Base-by-base conservation (phyloP, 2,113 vertebrate genomes). In the Euleptes europaea region DNA sequence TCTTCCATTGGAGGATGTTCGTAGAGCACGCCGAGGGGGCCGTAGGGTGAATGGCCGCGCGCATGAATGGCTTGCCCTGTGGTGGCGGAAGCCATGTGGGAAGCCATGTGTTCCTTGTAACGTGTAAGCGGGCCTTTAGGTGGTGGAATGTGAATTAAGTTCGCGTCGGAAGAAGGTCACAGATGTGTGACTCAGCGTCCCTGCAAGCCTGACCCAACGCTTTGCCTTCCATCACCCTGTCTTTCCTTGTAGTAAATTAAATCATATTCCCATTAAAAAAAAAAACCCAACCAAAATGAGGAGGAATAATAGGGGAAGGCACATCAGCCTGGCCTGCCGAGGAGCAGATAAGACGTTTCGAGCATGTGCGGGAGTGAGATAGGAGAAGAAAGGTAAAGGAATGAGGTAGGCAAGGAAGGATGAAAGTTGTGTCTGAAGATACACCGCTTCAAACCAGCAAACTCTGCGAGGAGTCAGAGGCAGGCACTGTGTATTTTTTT, bases 321-420 rank as follows among this genome's bases (percentile, higher is more conserved):
- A 49, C 21, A 78, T 79, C 76, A 85, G 60, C n/a, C 82, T 75
- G 76, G 80, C 82, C 60, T 76, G 82, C 60, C 31, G 3, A 65
- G 35, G 83, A 86, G 86, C 35, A 88, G 42, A 83, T 82, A 80
- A 85, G 74, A 31, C 67, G 67, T 69, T 86, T 67, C 74, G 78
- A 72, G 33, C 23, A 49, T 38, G 0, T 85, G 72, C 49, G 74
- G 73, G 87, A 47, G 28, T 19, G 72, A 90, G 83, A 87, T 15
- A 86, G 2, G 42, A 82, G 85, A 90, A 85, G 77, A 69, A 80
- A 85, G 89, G 65, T 14, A 84, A 87, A 84, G 60, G 71, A 54
- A 83, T 19, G 67, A n/a, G 5, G 65, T 69, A 28, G 31, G 84
- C 89, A 82, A 85, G 23, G 88, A 89, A 73, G 88, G 69, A 79